Conservation (phyloP, 2,797 vertebrate genomes). For the Thunnus albacares region DNA sequence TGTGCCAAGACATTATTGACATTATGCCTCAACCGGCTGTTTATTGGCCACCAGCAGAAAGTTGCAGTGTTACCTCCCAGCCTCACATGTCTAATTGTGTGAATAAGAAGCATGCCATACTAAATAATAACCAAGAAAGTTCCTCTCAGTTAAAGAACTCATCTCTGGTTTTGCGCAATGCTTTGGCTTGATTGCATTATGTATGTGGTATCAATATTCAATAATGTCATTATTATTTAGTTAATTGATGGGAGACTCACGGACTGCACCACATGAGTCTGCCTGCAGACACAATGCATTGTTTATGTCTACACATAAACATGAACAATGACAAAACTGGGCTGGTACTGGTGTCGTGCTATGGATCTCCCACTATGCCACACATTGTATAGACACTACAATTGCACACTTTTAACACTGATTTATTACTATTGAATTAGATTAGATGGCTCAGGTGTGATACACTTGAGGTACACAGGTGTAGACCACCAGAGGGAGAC, state of each 20-base stretch:
- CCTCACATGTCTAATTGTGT: not conserved
- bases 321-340: too few species aligned
- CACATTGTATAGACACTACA: too few species aligned
- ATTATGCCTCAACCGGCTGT: not conserved
- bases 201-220: not conserved
- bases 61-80: not conserved
- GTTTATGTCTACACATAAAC: too few species aligned
- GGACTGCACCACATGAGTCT: not conserved
- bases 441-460: not conserved
- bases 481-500: slow-evolving; percentile 31
- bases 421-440: not conserved
- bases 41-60: not conserved
- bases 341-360: not conserved
- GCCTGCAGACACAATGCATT: too few species aligned
- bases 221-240: not conserved
- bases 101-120: not conserved
- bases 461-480: not conserved
- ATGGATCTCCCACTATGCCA: too few species aligned
- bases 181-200: not conserved
- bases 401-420: not conserved
- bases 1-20: not conserved
- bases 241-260: not conserved
- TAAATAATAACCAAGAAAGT: not conserved
- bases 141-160: too few species aligned
- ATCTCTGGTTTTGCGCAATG: not conserved